Evolutionary conservation across 2,797 vertebrate genomes (phyloP), one percentile per base, ranked within the genome.

Genomic region (Sorex maritimensis): DNA sequence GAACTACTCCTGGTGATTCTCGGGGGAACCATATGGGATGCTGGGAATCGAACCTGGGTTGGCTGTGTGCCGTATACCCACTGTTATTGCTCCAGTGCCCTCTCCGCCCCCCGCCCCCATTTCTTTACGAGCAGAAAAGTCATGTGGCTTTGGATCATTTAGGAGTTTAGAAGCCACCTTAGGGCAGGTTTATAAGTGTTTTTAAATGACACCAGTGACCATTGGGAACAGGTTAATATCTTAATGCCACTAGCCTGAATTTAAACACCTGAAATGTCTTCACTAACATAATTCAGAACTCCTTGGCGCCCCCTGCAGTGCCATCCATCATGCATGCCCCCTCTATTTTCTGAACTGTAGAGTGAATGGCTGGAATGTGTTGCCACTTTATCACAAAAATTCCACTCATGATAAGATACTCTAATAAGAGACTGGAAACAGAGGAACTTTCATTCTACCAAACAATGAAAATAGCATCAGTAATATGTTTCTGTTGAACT

Each of bases 221-320:
- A 46, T 9, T 71, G 63, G 69, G n/a, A 81, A 86, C 14, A 49
- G 68, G 71, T 79, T 75, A 14, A 49, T 71, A 80, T 69, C n/a
- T 46, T 78, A 81, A 91, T 34, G 75, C 24, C 4, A 75, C 67
- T 0, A 55, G 81, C 52, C 44, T 89, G 65, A 17, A 23, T 87
- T 83, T 92, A 83, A 84, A 73, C 17, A 73, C 38, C 49, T 63
- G 41, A 49, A 77, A 77, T 74, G n/a, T 8, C 83, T 90, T 80
- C 13, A 44, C 30, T 52, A 38, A 52, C 72, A 46, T 63, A 6
- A 63, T 28, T 67, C 41, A 41, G 44, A 90, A 68, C 1, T 11
- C 17, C 15, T 0, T 4, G 68, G 0, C 23, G 34, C 8, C 17
- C 15, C 69, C 28, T 14, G 8, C 24, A 11, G 13, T 52, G 49